Base-by-base conservation (phyloP, 2,797 vertebrate species). In the Ptychobarbus kaznakovi region DNA sequence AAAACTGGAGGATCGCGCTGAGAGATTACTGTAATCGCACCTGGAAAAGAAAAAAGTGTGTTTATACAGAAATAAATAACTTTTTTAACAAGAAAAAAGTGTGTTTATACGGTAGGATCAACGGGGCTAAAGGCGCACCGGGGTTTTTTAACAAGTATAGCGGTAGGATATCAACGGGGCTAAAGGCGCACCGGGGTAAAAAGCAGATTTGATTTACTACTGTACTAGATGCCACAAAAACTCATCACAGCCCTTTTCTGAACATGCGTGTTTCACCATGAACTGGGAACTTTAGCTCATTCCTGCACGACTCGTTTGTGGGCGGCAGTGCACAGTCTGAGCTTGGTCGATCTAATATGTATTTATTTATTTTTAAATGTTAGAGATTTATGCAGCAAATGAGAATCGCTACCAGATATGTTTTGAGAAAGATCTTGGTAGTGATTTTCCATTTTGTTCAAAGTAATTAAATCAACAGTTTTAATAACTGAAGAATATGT, bases 31-130 rank as follows among this genome's bases (percentile, higher is more conserved):
- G 85, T 74, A 82, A 86, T 87, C 79, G 46, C 78, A 88, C 81
- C 49, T 93, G 72, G 9, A 32, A 93, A 90, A 65, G 88, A 81
- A 92, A 70, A 70, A n/a, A 66, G 51, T 53, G 51, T 35, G 46
- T 25, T 68, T 56, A 70, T 28, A 32, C n/a, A 44, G 25, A 58
- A 58, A 74, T 72, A 88, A 74, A 78, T 0, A 53, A 81, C 80
- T 69, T 81, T 53, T 82, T 42, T 51, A 70, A 81, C 80, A 75
- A 35, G 83, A n/a, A n/a, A n/a, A n/a, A n/a, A n/a, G n/a, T n/a
- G n/a, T n/a, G n/a, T n/a, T n/a, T n/a, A n/a, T n/a, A n/a, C n/a
- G n/a, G n/a, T n/a, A n/a, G n/a, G n/a, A n/a, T n/a, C n/a, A n/a
- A n/a, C n/a, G n/a, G n/a, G n/a, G n/a, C n/a, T n/a, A n/a, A n/a